These are phyloP conservation scores for Cygnus buccinator DNA, from an alignment of 2,113 vertebrate species.

Conservation along the genomic window DNA sequence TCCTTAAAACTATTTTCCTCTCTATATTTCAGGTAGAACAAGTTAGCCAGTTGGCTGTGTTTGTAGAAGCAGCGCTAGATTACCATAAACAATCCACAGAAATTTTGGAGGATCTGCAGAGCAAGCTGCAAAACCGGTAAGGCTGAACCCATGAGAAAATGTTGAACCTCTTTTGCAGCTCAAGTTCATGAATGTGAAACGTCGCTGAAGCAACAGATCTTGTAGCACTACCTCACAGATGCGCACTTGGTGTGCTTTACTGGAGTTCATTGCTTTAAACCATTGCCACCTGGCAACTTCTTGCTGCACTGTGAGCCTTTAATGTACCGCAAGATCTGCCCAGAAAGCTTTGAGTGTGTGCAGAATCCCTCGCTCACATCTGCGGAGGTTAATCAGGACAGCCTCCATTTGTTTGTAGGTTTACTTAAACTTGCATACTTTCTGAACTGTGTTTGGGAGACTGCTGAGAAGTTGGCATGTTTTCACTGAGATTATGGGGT, in stretches of 20 bases:
- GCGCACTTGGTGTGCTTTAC: neutral
- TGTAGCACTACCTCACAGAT: slow-evolving; percentile 17
- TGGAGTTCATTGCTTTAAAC: slow-evolving; percentile 13
- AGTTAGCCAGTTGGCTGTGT: slow-evolving; percentile 88
- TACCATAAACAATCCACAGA: slow-evolving; percentile 88
- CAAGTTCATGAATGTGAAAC: neutral
- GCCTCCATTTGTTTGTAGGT: neutral
- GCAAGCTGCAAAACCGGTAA: slow-evolving; percentile 86
- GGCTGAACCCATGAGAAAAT: neutral
- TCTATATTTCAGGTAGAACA: slow-evolving; percentile 87
- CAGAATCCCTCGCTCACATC: neutral
- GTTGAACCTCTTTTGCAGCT: neutral
- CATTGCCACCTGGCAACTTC: slow-evolving; percentile 12
- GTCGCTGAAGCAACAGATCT: neutral
- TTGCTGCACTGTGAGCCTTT: neutral
- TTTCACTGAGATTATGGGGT: neutral
- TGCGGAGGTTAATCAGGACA: neutral
- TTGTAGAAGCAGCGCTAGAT: slow-evolving; percentile 86
- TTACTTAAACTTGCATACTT: neutral
- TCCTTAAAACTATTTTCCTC: neutral
- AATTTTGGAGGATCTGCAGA: slow-evolving; percentile 89
- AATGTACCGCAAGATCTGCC: neutral
- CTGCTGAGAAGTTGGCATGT: neutral
- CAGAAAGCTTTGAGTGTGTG: neutral
- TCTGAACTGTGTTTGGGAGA: neutral